These are phyloP conservation scores for Ranitomeya variabilis DNA, from an alignment of 2,113 vertebrate genomes.

Conservation along the genomic window DNA sequence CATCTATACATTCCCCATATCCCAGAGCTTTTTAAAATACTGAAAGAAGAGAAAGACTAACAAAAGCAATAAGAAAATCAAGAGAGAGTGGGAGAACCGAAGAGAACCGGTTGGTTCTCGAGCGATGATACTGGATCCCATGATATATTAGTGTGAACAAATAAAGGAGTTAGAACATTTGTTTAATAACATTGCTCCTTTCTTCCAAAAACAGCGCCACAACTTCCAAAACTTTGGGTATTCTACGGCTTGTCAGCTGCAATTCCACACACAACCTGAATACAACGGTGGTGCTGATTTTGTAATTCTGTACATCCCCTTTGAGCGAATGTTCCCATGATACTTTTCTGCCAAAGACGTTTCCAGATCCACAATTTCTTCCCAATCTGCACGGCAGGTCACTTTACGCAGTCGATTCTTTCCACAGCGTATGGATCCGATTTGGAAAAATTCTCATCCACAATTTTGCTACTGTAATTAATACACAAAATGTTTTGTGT, in stretches of 20 bases:
- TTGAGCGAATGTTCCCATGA: too few relatives aligned
- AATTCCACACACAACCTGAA: neutral
- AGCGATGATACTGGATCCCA: neutral
- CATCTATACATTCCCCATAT: slow-evolving; percentile 54
- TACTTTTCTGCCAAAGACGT: neutral
- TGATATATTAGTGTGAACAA: neutral
- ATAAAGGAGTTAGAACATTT: neutral
- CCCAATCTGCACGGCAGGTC: too few relatives aligned
- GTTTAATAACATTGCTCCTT: neutral
- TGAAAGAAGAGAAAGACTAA: slow-evolving; percentile 38
- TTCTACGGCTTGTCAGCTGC: neutral
- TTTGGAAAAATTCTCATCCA: too few relatives aligned
- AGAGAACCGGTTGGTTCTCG: neutral
- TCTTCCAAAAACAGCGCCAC: neutral
- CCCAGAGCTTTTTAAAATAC: slow-evolving; percentile 56
- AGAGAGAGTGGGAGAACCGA: neutral
- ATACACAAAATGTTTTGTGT: too few relatives aligned
- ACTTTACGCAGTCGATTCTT: too few relatives aligned
- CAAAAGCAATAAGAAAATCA: slow-evolving; percentile 16
- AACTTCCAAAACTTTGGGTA: neutral
- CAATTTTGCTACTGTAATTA: too few relatives aligned
- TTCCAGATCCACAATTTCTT: neutral
- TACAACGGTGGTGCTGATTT: neutral
- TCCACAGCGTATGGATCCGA: too few relatives aligned
- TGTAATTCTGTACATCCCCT: neutral